phyloP scores from a whole-genome alignment of 2,797 vertebrate genomes.

The Cynopterus sphinx region DNA sequence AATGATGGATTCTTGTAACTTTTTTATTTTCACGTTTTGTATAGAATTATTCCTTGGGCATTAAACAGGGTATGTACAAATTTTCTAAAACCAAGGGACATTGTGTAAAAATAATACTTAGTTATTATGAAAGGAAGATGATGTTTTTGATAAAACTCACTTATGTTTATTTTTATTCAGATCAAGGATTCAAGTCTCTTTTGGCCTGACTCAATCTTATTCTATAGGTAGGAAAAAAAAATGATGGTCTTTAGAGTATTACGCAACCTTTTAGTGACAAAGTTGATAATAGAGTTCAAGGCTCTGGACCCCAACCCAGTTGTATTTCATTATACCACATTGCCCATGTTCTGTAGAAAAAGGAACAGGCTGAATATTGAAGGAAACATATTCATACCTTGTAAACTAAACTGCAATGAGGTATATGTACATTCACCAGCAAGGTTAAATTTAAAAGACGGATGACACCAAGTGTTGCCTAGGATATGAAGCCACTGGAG shows the following conservation, averaged over 20 bases:
- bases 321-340: not conserved
- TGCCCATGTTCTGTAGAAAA: not conserved
- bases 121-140: not conserved
- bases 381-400: not conserved
- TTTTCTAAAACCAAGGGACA: not conserved
- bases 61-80: not conserved
- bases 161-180: constrained; percentile 37
- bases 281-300: not conserved
- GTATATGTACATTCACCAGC: not conserved
- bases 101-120: not conserved
- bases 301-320: not conserved
- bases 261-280: not conserved
- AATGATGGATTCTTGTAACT: not conserved
- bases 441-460: not conserved
- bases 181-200: not conserved
- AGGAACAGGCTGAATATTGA: not conserved
- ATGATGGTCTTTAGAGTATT: not conserved
- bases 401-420: not conserved
- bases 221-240: not conserved
- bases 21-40: not conserved
- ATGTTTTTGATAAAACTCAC: not conserved
- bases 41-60: not conserved
- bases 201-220: not conserved
- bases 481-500: not conserved
- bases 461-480: not conserved